These are phyloP conservation scores for Xanthorhoe spadicearia DNA, from an alignment of 2,888 invertebrate species.

Conservation along the genomic window DNA sequence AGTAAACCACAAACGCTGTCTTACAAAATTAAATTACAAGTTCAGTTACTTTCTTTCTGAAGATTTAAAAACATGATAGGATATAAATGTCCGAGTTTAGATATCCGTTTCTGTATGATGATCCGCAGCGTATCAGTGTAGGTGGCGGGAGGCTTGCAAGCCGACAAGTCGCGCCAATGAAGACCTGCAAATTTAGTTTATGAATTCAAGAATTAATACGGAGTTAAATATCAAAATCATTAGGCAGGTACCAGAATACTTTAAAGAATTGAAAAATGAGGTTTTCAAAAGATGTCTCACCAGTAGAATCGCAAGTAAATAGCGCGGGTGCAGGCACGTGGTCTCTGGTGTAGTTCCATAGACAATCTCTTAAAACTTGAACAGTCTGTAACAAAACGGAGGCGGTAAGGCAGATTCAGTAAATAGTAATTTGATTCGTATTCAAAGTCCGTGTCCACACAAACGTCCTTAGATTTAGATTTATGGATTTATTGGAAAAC, in stretches of 20 bases:
- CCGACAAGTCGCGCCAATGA: slow-evolving; percentile 91
- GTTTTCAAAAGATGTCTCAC: slow-evolving; percentile 46
- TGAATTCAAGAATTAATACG: background rate
- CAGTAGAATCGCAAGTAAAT: slow-evolving; percentile 88
- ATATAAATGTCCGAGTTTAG: slow-evolving; percentile 90
- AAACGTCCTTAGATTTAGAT: too few species aligned
- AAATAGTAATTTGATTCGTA: too few species aligned
- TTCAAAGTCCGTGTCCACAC: too few species aligned
- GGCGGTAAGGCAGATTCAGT: background rate
- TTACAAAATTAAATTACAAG: background rate
- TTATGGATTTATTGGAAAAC: too few species aligned
- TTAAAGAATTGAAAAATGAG: too few species aligned
- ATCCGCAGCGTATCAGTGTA: slow-evolving; percentile 92
- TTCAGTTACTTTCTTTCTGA: slow-evolving; percentile 59
- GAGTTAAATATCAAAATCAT: too few species aligned
- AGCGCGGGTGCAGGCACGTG: slow-evolving; percentile 94
- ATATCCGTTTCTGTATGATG: slow-evolving; percentile 91
- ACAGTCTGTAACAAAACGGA: slow-evolving; percentile 85
- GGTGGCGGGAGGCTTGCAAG: slow-evolving; percentile 88
- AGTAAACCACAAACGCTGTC: background rate
- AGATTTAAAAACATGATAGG: slow-evolving; percentile 88
- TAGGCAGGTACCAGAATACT: too few species aligned
- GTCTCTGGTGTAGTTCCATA: slow-evolving; percentile 96
- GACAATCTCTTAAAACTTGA: slow-evolving; percentile 91
- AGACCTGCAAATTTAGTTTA: slow-evolving; percentile 64